phyloP scores from a whole-genome alignment of 1,140 invertebrate species.

The Heterodera schachtii region DNA sequence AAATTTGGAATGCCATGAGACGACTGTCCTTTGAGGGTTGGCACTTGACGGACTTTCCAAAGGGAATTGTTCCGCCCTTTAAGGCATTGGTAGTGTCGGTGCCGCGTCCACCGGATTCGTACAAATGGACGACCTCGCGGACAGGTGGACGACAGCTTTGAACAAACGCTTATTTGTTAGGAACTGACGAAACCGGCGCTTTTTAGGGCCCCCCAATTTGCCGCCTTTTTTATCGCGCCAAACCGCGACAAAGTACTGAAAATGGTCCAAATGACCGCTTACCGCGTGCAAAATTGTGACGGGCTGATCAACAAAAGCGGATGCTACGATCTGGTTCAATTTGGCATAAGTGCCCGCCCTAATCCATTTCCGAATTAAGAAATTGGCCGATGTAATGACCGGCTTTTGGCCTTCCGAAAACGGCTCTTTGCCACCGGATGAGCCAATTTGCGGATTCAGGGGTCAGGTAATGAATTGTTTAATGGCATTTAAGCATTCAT shows the following conservation, averaged over 20 bases:
- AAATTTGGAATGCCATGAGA: slow-evolving; percentile 62
- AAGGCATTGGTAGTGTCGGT: slow-evolving; percentile 54
- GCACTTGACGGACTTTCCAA: neutral
- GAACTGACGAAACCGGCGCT: too few species aligned
- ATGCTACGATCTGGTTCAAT: slow-evolving; percentile 59
- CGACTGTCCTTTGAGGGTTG: slow-evolving; percentile 60
- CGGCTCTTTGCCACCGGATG: slow-evolving; percentile 58
- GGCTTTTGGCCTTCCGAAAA: slow-evolving; percentile 63
- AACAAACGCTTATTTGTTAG: neutral
- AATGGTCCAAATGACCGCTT: slow-evolving; percentile 59
- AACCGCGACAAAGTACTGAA: slow-evolving; percentile 64
- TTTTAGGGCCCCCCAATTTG: slow-evolving; percentile 42
- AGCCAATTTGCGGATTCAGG: slow-evolving; percentile 58
- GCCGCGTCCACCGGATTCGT: slow-evolving; percentile 54
- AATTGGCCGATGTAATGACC: slow-evolving; percentile 60
- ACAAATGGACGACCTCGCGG: slow-evolving; percentile 62
- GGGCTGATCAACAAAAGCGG: slow-evolving; percentile 58
- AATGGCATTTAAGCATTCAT: too few species aligned
- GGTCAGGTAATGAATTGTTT: slow-evolving; percentile 14
- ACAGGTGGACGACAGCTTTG: slow-evolving; percentile 31
- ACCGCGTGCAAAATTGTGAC: slow-evolving; percentile 55
- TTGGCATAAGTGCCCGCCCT: neutral
- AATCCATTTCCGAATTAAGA: slow-evolving; percentile 34
- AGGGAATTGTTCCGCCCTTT: slow-evolving; percentile 2
- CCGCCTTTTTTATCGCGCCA: slow-evolving; percentile 63